Evolutionary conservation across 2,797 vertebrate genomes (phyloP), one percentile per base, ranked within the genome.

Genomic region (Mormyrus proboscirostris): DNA sequence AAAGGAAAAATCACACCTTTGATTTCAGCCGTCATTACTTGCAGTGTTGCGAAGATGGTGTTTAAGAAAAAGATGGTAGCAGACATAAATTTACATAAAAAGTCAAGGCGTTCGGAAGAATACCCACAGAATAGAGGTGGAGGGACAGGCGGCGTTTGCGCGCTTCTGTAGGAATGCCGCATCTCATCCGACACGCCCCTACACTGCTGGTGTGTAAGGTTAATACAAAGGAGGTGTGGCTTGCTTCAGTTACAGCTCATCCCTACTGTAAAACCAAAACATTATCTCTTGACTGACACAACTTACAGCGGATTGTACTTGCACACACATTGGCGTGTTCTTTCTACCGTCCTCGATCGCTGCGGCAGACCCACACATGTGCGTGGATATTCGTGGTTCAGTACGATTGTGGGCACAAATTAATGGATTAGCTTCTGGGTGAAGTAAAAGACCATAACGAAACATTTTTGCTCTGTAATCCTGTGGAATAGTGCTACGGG

Each of bases 221-320:
- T 95, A 95, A 96, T 88, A 47, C 89, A 92, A 88, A 86, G 92
- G 93, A 90, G 93, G 93, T 86, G 94, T 93, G 94, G 92, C 90
- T 92, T 93, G 76, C 87, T 91, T 91, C 90, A 92, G 93, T 92
- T 92, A 89, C 93, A 91, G 89, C 93, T 88, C 82, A 12, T 91
- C 90, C 89, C 89, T 92, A 92, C 92, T 92, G 93, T 93, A 89
- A 55, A 91, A 90, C 87, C 89, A 69, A 90, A 86, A 88, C 88
- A 89, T 89, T 84, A 89, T 89, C 41, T 65, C 55, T 50, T 12
- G 44, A 88, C 73, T 90, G 90, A 90, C 69, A 89, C 53, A 57
- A 55, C n/a, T 50, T 79, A 88, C 88, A 88, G 57, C 69, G 59
- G 79, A 38, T 79, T 88, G 29, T 38, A 33, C 69, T 65, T 82